A percentile compares a stretch with the other conserved stretches of the same genome.
phyloP scores from a whole-genome alignment of 2,888 invertebrate genomes.

The Meteorus colon region DNA sequence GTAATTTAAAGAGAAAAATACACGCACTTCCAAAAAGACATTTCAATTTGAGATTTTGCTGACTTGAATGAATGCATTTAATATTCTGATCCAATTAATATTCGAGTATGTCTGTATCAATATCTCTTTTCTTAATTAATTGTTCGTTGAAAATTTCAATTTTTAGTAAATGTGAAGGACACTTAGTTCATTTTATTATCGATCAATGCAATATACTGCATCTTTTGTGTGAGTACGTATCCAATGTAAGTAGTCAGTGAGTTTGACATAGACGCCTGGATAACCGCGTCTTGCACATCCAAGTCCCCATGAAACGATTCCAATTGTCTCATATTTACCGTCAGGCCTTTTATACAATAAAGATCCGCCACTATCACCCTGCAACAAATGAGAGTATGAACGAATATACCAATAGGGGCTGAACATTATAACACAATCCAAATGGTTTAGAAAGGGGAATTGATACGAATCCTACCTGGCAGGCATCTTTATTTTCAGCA shows the following conservation, averaged over 20 bases:
- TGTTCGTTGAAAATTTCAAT: neutral
- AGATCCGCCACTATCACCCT: conserved; percentile 83
- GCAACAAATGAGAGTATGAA: conserved; percentile 42
- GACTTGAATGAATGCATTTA: neutral
- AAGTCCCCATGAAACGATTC: conserved; percentile 81
- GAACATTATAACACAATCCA: neutral
- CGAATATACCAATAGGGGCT: too few relatives aligned
- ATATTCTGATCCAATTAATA: neutral
- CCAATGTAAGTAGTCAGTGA: conserved; percentile 65
- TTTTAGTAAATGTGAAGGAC: neutral
- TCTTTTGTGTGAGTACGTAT: conserved; percentile 64
- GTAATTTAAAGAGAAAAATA: conserved; percentile 11
- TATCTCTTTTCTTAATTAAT: neutral
- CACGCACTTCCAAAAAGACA: neutral
- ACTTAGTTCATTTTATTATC: conserved; percentile 38
- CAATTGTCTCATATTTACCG: conserved; percentile 77
- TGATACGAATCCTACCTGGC: conserved; percentile 75
- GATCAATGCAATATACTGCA: conserved; percentile 62
- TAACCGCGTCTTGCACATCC: conserved; percentile 78
- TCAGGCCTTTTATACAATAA: conserved; percentile 75
- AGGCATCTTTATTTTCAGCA: conserved; percentile 78
- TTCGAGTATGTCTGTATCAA: neutral
- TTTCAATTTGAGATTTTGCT: neutral
- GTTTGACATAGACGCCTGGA: conserved; percentile 73
- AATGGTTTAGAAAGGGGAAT: neutral